These are phyloP conservation scores for Pluvialis apricaria DNA, from an alignment of 2,113 vertebrate species.

Conservation along the genomic window DNA sequence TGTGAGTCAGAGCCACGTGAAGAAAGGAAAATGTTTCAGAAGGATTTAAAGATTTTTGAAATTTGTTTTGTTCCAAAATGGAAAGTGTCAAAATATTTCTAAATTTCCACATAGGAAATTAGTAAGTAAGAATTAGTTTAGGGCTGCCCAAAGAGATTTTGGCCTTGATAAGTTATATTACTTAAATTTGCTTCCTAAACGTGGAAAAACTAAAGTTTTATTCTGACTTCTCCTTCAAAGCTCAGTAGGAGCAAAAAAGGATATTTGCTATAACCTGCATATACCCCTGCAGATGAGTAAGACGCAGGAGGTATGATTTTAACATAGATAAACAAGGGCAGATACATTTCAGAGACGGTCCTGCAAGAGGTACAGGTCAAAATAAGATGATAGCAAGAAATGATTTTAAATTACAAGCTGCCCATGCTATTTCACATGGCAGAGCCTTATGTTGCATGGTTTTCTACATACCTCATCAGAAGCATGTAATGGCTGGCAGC, in stretches of 20 bases:
- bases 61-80: neutral
- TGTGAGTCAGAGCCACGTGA: neutral
- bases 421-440: neutral
- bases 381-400: neutral
- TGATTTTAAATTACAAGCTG: neutral
- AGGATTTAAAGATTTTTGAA: neutral
- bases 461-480: neutral
- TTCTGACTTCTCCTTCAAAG: neutral
- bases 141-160: neutral
- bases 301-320: neutral
- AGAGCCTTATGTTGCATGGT: neutral
- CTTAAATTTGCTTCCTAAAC: neutral
- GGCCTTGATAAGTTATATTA: neutral
- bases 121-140: neutral
- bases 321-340: neutral
- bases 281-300: neutral
- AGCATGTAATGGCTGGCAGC: neutral
- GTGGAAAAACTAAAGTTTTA: neutral
- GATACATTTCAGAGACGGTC: neutral
- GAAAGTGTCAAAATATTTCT: neutral
- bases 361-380: neutral
- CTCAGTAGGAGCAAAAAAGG: neutral
- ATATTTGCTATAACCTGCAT: neutral
- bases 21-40: neutral
- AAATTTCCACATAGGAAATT: neutral